These are phyloP conservation scores for Casuarius casuarius DNA, from an alignment of 2,113 vertebrate species.

Conservation along the genomic window DNA sequence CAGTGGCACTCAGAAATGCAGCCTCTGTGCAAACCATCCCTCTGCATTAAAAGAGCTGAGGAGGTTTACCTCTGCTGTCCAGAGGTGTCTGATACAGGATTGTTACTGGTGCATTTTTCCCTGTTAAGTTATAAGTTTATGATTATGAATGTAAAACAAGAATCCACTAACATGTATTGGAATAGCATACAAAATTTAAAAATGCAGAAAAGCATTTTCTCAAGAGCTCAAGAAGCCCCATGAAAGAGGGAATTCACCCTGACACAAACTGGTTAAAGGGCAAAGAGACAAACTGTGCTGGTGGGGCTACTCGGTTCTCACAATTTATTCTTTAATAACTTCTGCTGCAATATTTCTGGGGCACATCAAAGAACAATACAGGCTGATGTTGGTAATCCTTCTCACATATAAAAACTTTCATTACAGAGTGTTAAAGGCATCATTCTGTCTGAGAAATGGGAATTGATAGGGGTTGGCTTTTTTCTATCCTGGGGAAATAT, in stretches of 20 bases:
- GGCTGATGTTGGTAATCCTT: constrained; percentile 59
- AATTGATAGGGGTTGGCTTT: constrained; percentile 58
- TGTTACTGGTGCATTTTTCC: not conserved
- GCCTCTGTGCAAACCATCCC: not conserved
- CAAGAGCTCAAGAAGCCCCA: not conserved
- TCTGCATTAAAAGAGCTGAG: not conserved
- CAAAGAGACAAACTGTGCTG: constrained; percentile 29
- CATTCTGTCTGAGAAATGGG: constrained; percentile 62
- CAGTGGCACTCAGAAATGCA: not conserved
- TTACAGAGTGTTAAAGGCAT: constrained; percentile 66
- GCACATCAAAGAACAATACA: constrained; percentile 68
- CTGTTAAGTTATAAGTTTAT: not conserved
- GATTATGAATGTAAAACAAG: not conserved
- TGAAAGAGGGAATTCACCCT: constrained; percentile 13
- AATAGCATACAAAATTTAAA: not conserved
- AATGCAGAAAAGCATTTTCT: not conserved
- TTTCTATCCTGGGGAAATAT: constrained; percentile 38
- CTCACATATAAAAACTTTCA: constrained; percentile 72
- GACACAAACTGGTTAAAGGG: constrained; percentile 26
- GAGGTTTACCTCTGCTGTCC: not conserved
- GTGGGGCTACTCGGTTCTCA: not conserved
- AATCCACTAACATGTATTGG: not conserved
- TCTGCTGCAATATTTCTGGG: constrained; percentile 65
- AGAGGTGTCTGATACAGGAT: not conserved
- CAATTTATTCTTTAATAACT: constrained; percentile 72